Base-by-base conservation (phyloP, 2,797 vertebrate genomes). In the Squalus acanthias region DNA sequence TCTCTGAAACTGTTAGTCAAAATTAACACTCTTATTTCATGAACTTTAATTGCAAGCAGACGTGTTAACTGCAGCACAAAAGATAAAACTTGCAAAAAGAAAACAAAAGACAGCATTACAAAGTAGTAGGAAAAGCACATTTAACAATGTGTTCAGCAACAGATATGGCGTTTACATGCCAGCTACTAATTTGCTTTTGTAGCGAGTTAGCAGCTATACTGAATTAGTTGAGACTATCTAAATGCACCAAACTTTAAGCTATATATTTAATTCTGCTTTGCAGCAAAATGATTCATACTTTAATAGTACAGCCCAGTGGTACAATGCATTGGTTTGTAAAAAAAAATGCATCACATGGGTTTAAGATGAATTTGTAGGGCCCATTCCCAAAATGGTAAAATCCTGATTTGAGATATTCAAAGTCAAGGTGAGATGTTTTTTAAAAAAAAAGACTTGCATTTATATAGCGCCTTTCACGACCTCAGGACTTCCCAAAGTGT, bases 21-120 rank as follows among this genome's bases (percentile, higher is more conserved):
- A 95, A 33, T 95, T 95, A 95, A 95, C 94, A 95, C 50, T 95
- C 29, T 29, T 72, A 76, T 95, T 74, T 74, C 94, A 95, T 76
- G 50, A 95, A 76, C 50, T 95, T 8, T 20, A 95, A 74, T 60
- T 95, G 70, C 70, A 95, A 95, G 46, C 70, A 95, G 29, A 60
- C 12, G 6, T 60, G 94, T 95, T 57, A 60, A 74, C 69, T 60
- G 13, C 53, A 22, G 46, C 50, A 95, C 53, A 76, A 74, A 95
- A 95, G 70, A 57, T 95, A 76, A 91, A 95, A 60, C 94, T 53
- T 95, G 70, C 15, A 76, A 95, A 76, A 76, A 76, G 50, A 60
- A 76, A 95, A 20, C 50, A 72, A 17, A 57, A 33, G 70, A 94
- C 4, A 57, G 15, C 7, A n/a, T 95, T 95, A 74, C 50, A 76